Conservation (phyloP, 2,113 vertebrate genomes). For the Vulpes ferrilata region DNA sequence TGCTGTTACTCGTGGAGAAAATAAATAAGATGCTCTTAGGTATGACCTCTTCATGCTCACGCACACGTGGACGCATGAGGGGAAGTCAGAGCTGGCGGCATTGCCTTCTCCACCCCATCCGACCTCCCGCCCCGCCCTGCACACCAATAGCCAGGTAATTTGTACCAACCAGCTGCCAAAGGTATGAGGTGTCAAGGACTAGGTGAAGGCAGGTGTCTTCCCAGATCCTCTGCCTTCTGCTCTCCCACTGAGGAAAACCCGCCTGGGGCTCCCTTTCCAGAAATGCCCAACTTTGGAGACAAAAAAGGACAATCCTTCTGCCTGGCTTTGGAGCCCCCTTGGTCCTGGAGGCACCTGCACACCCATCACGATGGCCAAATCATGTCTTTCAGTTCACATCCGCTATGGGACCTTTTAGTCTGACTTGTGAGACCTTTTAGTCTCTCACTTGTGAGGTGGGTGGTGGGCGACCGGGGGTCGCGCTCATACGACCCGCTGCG, state of each 20-base stretch:
- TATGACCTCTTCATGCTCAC: background rate
- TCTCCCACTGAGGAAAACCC: background rate
- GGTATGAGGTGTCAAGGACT: background rate
- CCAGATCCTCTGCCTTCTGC: background rate
- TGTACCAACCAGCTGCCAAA: background rate
- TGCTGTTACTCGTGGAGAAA: background rate
- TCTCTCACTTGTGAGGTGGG: background rate
- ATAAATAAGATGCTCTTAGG: background rate
- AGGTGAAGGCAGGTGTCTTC: background rate
- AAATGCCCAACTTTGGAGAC: background rate
- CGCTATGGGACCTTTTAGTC: background rate
- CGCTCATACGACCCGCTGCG: background rate
- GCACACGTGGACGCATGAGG: background rate
- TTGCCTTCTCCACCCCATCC: background rate
- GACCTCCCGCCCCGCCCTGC: fast-evolving
- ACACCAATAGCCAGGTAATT: background rate
- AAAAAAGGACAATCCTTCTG: background rate
- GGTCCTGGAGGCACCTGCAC: background rate
- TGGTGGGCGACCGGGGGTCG: background rate
- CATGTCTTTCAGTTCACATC: background rate
- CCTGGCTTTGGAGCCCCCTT: background rate
- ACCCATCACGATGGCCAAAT: background rate
- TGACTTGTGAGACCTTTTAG: too few relatives aligned
- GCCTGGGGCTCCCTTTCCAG: background rate
- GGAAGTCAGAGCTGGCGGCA: background rate